Evolutionary conservation across 2,113 vertebrate species (phyloP).

Genomic region (Amphilophus citrinellus): DNA sequence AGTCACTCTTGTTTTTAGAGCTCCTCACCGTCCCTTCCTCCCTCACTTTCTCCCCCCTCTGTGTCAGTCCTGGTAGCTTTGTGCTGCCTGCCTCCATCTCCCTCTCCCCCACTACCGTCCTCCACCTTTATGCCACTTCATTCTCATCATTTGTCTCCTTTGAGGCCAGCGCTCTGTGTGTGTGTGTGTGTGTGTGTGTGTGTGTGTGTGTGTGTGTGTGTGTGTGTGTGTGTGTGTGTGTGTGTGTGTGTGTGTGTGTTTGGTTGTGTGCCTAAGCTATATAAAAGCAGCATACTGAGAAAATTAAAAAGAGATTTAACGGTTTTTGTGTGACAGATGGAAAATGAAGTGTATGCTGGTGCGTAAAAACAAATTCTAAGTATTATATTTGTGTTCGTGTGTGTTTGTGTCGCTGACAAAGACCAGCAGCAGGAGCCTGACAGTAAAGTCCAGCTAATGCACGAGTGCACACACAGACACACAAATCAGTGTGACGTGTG

Average conservation of each 20-base stretch:
- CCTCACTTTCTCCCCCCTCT: background rate
- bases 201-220: too few relatives aligned
- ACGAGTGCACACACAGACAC: conserved; percentile 13
- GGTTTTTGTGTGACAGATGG: conserved; percentile 65
- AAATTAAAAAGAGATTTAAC: conserved; percentile 76
- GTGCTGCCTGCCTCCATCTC: conserved; percentile 23
- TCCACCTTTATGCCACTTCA: conserved; percentile 58
- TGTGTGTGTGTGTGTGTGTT: conserved; percentile 3
- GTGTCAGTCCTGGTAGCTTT: conserved; percentile 20
- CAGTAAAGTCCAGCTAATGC: background rate
- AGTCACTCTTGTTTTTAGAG: background rate
- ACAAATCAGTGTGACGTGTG: conserved; percentile 7
- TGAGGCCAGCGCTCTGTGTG: conserved; percentile 3
- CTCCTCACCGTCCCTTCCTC: conserved; percentile 1
- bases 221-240: background rate
- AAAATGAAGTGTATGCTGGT: conserved; percentile 54
- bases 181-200: too few relatives aligned
- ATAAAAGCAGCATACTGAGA: conserved; percentile 63
- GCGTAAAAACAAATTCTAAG: conserved; percentile 45
- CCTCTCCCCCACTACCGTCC: conserved; percentile 28
- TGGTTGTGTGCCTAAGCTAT: conserved; percentile 53
- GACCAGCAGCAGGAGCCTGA: background rate
- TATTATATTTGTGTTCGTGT: conserved; percentile 20
- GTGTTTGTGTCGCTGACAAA: background rate
- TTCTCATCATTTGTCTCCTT: conserved; percentile 54